phyloP scores from a whole-genome alignment of 2,888 invertebrate species.

The Rhagonycha fulva region DNA sequence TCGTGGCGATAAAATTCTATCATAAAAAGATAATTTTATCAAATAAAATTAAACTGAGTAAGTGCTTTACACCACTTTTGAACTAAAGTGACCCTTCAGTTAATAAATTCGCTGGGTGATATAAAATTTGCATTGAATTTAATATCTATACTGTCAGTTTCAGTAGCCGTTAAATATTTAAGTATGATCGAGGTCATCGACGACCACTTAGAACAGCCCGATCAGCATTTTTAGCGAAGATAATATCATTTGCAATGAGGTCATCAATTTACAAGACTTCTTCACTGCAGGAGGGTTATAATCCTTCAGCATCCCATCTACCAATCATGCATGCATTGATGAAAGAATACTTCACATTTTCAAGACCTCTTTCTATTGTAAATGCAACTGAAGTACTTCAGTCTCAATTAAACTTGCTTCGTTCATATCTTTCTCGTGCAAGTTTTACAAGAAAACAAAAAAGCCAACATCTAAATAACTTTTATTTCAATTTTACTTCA shows the following conservation, averaged over 20 bases:
- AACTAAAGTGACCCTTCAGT: constrained; percentile 23
- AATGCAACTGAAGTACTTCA: constrained; percentile 24
- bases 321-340: constrained; percentile 20
- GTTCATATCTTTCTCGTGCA: constrained; percentile 6
- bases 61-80: constrained; percentile 25
- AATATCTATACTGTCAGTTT: constrained; percentile 34
- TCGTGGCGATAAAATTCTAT: neutral
- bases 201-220: constrained; percentile 30
- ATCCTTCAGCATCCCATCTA: constrained; percentile 13
- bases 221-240: constrained; percentile 31
- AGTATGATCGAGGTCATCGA: constrained; percentile 28
- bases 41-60: constrained; percentile 14
- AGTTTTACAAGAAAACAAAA: constrained; percentile 13
- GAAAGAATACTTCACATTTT: constrained; percentile 23
- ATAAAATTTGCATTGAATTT: constrained; percentile 35
- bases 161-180: constrained; percentile 32
- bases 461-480: constrained; percentile 13
- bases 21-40: neutral
- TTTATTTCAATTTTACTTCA: neutral
- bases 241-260: constrained; percentile 29
- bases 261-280: constrained; percentile 30
- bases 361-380: constrained; percentile 25
- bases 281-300: constrained; percentile 14
- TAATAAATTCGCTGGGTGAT: constrained; percentile 30
- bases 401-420: constrained; percentile 25